Percentiles rank a stretch among this genome's conserved stretches.
phyloP scores from a whole-genome alignment of 2,113 vertebrate genomes.

The Prunella fulvescens region DNA sequence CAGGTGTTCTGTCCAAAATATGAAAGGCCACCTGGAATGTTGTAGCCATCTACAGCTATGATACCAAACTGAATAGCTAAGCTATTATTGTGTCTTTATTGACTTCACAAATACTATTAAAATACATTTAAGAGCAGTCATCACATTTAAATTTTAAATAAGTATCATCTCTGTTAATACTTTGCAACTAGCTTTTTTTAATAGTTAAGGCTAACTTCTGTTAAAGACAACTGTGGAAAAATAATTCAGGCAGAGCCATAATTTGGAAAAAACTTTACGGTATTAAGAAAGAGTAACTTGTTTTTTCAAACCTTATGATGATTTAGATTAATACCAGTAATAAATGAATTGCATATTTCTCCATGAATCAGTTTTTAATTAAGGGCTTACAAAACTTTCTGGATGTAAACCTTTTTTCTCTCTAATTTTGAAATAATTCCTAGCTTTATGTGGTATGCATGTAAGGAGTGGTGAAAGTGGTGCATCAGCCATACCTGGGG shows the following conservation, averaged over 20 bases:
- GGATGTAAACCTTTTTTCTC: conserved; percentile 73
- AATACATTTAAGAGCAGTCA: background rate
- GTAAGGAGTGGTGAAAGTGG: conserved; percentile 88
- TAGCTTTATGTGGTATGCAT: conserved; percentile 85
- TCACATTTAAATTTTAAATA: background rate
- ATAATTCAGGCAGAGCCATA: background rate
- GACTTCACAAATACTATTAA: background rate
- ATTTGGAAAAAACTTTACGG: background rate
- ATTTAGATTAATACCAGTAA: background rate
- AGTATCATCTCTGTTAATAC: background rate
- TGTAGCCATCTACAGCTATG: background rate
- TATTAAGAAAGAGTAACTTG: background rate
- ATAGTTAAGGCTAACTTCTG: background rate
- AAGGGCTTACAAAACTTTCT: conserved; percentile 23
- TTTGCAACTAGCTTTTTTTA: background rate
- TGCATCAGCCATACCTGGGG: conserved; percentile 84
- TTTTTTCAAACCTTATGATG: background rate
- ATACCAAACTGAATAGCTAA: background rate
- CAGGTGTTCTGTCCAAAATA: background rate
- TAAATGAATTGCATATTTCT: background rate
- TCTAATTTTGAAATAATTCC: conserved; percentile 89
- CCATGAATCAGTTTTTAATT: background rate
- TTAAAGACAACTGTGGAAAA: background rate
- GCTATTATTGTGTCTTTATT: background rate
- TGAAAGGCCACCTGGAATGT: background rate